Conservation (phyloP, 2,797 vertebrate species). For the Cirrhinus molitorella region DNA sequence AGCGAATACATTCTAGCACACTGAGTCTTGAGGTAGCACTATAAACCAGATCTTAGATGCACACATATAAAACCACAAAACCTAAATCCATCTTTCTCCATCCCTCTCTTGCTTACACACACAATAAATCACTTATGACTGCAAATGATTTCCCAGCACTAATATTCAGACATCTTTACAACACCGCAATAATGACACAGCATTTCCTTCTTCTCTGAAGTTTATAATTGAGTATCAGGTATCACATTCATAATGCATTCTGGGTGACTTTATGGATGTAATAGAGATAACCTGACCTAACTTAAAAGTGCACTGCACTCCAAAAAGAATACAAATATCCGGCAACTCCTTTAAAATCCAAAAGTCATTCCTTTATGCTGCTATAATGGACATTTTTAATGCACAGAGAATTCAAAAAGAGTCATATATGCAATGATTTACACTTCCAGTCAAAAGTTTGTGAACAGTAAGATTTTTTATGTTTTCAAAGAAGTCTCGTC, state of each 20-base stretch:
- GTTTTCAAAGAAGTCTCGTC: no score
- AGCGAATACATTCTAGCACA: constrained; percentile 12
- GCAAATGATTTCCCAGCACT: not conserved
- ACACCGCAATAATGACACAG: constrained; percentile 29
- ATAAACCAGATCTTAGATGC: constrained; percentile 1
- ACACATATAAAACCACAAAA: constrained; percentile 23
- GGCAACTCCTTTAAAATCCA: not conserved
- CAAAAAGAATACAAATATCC: not conserved
- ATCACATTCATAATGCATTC: not conserved
- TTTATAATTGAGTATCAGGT: not conserved
- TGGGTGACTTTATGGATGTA: not conserved
- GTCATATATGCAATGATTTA: not conserved
- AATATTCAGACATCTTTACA: constrained; percentile 27
- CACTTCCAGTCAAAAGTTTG: not conserved
- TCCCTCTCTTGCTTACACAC: constrained; percentile 30
- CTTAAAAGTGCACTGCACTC: not conserved
- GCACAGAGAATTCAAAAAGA: not conserved
- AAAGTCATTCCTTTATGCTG: not conserved
- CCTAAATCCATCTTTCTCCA: not conserved
- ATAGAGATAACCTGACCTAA: not conserved
- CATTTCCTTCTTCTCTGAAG: constrained; percentile 27
- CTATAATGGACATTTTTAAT: not conserved
- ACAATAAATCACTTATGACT: constrained; percentile 23
- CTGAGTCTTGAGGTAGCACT: not conserved
- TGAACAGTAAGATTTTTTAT: no score